Conservation (phyloP, 2,113 vertebrate species). For the Pteronura brasiliensis region DNA sequence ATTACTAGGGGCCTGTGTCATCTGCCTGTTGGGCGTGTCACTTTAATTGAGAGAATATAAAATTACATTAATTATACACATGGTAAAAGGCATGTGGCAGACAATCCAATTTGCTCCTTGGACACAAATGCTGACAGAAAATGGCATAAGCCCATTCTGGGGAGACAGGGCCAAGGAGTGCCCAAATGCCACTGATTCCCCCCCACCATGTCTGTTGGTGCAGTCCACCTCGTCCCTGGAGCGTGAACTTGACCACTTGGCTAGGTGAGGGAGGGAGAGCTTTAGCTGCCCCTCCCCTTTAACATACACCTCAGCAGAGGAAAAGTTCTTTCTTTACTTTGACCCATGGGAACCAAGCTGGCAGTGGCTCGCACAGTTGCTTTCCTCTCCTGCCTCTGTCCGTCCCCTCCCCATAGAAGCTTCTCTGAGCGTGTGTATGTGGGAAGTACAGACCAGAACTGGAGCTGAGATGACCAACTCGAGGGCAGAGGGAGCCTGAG, state of each 20-base stretch:
- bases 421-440: too few species aligned
- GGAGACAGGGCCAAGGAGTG: not conserved
- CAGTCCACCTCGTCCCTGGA: not conserved
- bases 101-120: slow-evolving; percentile 25
- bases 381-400: not conserved
- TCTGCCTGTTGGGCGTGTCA: not conserved
- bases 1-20: not conserved
- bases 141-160: not conserved
- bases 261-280: not conserved
- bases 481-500: not conserved
- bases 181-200: rapidly evolving
- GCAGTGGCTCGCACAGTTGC: not conserved
- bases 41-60: slow-evolving; percentile 35
- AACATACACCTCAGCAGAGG: not conserved
- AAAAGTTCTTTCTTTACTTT: not conserved
- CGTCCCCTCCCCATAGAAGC: not conserved
- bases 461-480: not conserved
- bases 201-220: not conserved
- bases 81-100: not conserved
- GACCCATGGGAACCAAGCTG: not conserved
- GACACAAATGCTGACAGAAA: not conserved
- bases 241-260: not conserved
- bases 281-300: not conserved
- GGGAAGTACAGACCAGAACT: not conserved
- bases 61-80: slow-evolving; percentile 30